Conservation (phyloP, 2,888 invertebrate species). For the Drosophila kuntzei region DNA sequence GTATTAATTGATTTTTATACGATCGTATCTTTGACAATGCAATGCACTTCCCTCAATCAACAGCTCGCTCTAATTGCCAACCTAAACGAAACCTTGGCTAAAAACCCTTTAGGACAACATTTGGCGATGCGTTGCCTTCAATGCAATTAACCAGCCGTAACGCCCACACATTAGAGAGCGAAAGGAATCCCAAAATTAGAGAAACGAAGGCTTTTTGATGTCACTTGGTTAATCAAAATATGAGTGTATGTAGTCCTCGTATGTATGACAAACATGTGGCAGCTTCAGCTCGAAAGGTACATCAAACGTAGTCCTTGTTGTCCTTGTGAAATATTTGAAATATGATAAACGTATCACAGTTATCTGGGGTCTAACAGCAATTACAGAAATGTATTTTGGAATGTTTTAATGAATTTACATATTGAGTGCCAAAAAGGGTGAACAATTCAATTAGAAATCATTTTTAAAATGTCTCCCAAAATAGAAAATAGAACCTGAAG, state of each 20-base stretch:
- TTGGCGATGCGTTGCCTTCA: constrained; percentile 42
- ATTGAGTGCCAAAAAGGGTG: constrained; percentile 43
- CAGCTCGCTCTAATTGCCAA: constrained; percentile 50
- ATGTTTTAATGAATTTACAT: constrained; percentile 79
- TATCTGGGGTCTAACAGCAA: constrained; percentile 50
- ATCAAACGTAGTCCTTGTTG: constrained; percentile 25
- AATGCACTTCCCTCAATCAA: constrained; percentile 55
- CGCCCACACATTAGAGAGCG: constrained; percentile 72
- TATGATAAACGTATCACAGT: constrained; percentile 51
- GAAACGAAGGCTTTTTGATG: constrained; percentile 69
- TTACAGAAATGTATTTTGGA: constrained; percentile 62
- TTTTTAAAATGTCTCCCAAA: constrained; percentile 6
- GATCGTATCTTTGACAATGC: constrained; percentile 36
- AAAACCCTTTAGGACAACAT: constrained; percentile 45
- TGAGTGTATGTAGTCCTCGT: constrained; percentile 11
- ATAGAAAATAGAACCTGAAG: constrained; percentile 14
- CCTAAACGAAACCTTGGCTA: constrained; percentile 1
- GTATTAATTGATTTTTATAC: constrained; percentile 68
- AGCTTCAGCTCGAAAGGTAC: not conserved
- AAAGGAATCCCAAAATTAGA: constrained; percentile 42
- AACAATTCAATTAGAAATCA: constrained; percentile 18
- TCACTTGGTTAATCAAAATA: constrained; percentile 57
- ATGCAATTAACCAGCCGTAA: constrained; percentile 77
- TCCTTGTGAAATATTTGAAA: constrained; percentile 70
- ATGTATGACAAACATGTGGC: constrained; percentile 7